Base-by-base conservation (phyloP, 2,113 vertebrate species). In the Anguilla japonica region DNA sequence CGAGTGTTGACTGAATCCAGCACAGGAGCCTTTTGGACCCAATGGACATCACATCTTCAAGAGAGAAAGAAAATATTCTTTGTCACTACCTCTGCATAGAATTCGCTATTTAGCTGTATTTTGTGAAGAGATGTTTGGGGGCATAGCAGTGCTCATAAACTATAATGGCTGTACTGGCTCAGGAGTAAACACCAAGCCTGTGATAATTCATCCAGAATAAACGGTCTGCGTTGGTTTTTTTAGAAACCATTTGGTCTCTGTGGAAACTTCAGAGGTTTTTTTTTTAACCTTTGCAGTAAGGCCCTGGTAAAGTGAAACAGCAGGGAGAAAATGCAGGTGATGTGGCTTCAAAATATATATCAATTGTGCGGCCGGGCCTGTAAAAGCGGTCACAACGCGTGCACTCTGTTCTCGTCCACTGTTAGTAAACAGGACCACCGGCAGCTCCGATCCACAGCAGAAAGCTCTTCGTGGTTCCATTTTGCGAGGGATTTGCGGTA, bases 401-500 rank as follows among this genome's bases (percentile, higher is more conserved):
- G 79, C 80, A 3, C n/a, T 81, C 56, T 81, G 14, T 29, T 63
- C 80, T 63, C 53, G 41, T 41, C 79, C 26, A 26, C 41, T 63
- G 79, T 40, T 53, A 67, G 85, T 56, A 60, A 63, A 41, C 53
- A 83, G 39, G 41, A 41, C 83, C 79, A 67, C 41, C 85, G 39
- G 22, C n/a, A 39, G 85, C 79, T 86, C 40, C 67, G 67, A 86
- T 86, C 85, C 56, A 60, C 7, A 71, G 40, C 40, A 53, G 0
- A 53, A 56, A 53, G 81, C 81, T 50, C 46, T 53, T 71, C 85
- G 8, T 3, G 82, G 16, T 41, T 60, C 29, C 78, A 81, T 79
- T 67, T 85, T 81, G 85, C 60, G 5, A 78, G 75, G 81, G 82
- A 39, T 57, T 83, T 83, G 50, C 56, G 46, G 57, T 50, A 20